Conservation (phyloP, 1,140 invertebrate genomes). For the Macrocentrus cingulum region DNA sequence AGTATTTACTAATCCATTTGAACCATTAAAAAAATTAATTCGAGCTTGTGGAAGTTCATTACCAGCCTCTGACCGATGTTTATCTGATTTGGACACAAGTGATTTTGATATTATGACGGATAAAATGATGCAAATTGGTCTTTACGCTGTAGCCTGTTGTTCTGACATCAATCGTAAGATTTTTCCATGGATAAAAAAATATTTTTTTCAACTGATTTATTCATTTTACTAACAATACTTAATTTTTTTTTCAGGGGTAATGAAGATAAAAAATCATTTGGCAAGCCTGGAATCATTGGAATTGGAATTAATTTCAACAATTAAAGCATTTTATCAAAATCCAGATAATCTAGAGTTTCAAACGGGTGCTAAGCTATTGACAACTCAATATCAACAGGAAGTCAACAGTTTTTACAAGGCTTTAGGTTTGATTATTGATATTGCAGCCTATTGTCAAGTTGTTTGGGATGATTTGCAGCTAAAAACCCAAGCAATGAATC, state of each 20-base stretch:
- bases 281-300: slow-evolving; percentile 69
- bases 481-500: slow-evolving; percentile 39
- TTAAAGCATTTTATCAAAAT: slow-evolving; percentile 56
- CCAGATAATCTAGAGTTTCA: slow-evolving; percentile 48
- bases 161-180: slow-evolving; percentile 62
- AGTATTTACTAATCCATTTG: slow-evolving; percentile 51
- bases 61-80: slow-evolving; percentile 39
- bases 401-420: slow-evolving; percentile 60
- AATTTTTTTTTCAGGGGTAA: slow-evolving; percentile 55
- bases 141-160: slow-evolving; percentile 70
- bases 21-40: slow-evolving; percentile 48
- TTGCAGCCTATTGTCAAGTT: slow-evolving; percentile 66
- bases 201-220: not conserved
- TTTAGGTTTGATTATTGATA: slow-evolving; percentile 68
- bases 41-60: slow-evolving; percentile 49
- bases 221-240: not conserved
- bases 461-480: slow-evolving; percentile 51
- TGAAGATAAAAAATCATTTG: slow-evolving; percentile 64
- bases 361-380: slow-evolving; percentile 56
- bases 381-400: slow-evolving; percentile 63
- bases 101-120: slow-evolving; percentile 66
- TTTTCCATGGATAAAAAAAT: not conserved
- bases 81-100: slow-evolving; percentile 42
- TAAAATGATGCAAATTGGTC: slow-evolving; percentile 66
- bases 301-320: slow-evolving; percentile 64